phyloP scores from a whole-genome alignment of 2,888 invertebrate genomes.

The Erebia palarica region DNA sequence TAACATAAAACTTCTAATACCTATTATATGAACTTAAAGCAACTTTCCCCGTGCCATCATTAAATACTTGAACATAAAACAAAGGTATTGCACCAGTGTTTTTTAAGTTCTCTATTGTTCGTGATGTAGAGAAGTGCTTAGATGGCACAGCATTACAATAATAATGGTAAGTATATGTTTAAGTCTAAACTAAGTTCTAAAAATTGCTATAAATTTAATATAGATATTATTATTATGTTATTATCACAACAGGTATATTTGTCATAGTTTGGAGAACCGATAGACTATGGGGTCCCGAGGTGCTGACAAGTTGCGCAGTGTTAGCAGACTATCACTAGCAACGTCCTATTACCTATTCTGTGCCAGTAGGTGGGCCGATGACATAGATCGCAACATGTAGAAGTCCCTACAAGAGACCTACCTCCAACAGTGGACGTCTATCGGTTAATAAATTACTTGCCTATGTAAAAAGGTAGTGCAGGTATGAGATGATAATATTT shows the following conservation, averaged over 20 bases:
- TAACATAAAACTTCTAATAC: conserved; percentile 7
- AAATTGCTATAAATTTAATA: background rate
- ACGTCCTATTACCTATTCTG: no score
- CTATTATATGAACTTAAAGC: conserved; percentile 6
- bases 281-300: no score
- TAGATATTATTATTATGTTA: no score
- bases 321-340: no score
- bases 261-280: no score
- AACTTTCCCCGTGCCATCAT: conserved; percentile 19
- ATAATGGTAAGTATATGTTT: background rate
- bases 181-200: conserved; percentile 7
- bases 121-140: conserved; percentile 19
- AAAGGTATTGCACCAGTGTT: conserved; percentile 23
- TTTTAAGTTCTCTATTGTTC: conserved; percentile 22
- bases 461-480: background rate
- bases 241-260: no score
- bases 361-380: no score
- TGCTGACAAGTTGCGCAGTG: no score
- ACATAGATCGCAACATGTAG: no score
- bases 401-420: no score
- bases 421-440: no score
- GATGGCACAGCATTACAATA: conserved; percentile 16
- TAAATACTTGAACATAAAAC: conserved; percentile 24
- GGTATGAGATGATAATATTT: conserved; percentile 28
- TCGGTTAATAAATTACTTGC: background rate